Evolutionary conservation across 2,888 invertebrate species (phyloP), one percentile per base, ranked within the genome.

Genomic region (Drosophila fulvimacula): DNA sequence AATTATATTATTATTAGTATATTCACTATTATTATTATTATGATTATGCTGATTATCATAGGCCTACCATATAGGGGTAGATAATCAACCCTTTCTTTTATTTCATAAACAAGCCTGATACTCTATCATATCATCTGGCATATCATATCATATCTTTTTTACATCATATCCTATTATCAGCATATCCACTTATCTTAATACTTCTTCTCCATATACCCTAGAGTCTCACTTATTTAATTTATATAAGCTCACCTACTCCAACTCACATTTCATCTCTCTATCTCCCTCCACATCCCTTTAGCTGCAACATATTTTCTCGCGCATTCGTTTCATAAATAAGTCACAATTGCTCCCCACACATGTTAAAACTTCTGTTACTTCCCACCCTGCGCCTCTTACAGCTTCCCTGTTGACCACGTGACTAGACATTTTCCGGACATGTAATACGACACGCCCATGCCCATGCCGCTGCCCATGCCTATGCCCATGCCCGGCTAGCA

Each of bases 361-460:
- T 51, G 21, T 21, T 48, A 32, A 60, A 76, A 51, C 34, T 55
- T 58, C 21, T 13, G 11, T 46, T 19, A 4, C 15, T 11, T 19
- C 7, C 7, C 11, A 5, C 17, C 13, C 13, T 2, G 13, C 19
- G 13, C 2, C 27, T 32, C 24, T 5, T 13, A 17, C 36, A 10
- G 15, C 7, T 42, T 48, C 27, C 51, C 42, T 44, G 42, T 51
- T 62, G 52, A 64, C 74, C 84, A 84, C 79, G 79, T 77, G 75
- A 68, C 79, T 72, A 65, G 57, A 78, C 74, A 52, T n/a, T 75
- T 72, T 51, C 51, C 59, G 57, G 61, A 24, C 67, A 63, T 76
- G 72, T 73, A 82, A 80, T 78, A 59, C 41, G 76, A 70, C 70
- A 76, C 65, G 62, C 44, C 66, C 67, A 63, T 62, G 59, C 69